A percentile compares a stretch with the other conserved stretches of the same genome.
Evolutionary conservation across 2,797 vertebrate species (phyloP).

Genomic region (Phataginus tetradactyla): DNA sequence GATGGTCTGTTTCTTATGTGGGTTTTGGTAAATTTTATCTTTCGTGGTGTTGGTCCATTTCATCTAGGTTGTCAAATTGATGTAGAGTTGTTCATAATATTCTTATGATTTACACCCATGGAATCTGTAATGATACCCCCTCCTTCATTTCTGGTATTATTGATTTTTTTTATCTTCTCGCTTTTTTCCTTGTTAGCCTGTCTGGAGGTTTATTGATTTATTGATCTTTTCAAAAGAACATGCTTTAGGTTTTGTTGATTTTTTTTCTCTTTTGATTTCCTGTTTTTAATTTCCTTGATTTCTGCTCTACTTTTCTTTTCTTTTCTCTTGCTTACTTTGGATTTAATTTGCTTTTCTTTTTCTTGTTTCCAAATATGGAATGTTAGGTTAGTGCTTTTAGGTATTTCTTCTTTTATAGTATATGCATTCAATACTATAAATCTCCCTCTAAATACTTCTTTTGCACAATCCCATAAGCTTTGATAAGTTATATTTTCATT

Average conservation of each 20-base stretch:
- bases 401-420: neutral
- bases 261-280: neutral
- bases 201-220: neutral
- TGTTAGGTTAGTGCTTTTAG: neutral
- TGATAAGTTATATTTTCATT: neutral
- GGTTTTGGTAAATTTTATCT: neutral
- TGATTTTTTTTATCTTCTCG: neutral
- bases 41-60: neutral
- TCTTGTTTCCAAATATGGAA: neutral
- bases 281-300: neutral
- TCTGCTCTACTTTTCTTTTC: neutral
- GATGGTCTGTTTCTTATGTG: neutral
- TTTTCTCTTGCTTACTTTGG: neutral
- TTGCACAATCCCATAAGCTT: neutral
- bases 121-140: neutral
- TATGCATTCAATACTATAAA: neutral
- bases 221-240: neutral
- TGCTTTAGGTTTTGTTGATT: neutral
- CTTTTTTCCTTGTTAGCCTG: neutral
- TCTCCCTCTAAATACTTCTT: neutral
- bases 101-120: neutral
- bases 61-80: neutral
- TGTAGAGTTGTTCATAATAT: neutral
- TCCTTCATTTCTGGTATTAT: neutral
- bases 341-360: neutral